Evolutionary conservation across 2,113 vertebrate genomes (phyloP).

Genomic region (Barbus barbus): DNA sequence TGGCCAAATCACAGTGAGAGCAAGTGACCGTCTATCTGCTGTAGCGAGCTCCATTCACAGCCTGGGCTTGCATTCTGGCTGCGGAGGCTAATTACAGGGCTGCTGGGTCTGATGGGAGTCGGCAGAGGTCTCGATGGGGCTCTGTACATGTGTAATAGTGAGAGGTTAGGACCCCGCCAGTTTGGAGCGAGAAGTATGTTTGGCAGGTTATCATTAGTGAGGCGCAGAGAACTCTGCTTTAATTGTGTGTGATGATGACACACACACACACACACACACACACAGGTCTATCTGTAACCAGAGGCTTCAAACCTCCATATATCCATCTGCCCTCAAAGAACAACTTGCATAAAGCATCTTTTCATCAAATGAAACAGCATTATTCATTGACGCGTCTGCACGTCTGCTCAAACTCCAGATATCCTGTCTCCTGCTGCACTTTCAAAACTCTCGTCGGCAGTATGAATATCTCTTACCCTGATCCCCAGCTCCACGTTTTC

Average conservation of each 20-base stretch:
- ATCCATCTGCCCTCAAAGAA: conserved; percentile 77
- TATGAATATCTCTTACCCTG: conserved; percentile 81
- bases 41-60: not conserved
- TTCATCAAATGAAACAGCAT: conserved; percentile 73
- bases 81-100: conserved; percentile 39
- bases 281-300: conserved; percentile 70
- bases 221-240: not conserved
- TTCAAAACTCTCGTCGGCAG: not conserved
- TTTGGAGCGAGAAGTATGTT: not conserved
- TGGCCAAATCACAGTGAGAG: conserved; percentile 15
- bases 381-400: conserved; percentile 8
- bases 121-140: conserved; percentile 7
- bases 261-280: not conserved
- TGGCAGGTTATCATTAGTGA: conserved; percentile 37
- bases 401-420: not conserved
- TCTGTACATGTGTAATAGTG: not conserved
- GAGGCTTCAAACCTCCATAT: conserved; percentile 80
- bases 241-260: conserved; percentile 7
- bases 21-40: not conserved
- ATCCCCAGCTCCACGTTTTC: conserved; percentile 98
- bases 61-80: conserved; percentile 7
- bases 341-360: conserved; percentile 68
- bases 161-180: conserved; percentile 13
- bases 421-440: conserved; percentile 5
- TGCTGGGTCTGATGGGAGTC: conserved; percentile 20